Evolutionary conservation across 2,113 vertebrate species (phyloP), one percentile per base, ranked within the genome.

Genomic region (Ochotona curzoniae): DNA sequence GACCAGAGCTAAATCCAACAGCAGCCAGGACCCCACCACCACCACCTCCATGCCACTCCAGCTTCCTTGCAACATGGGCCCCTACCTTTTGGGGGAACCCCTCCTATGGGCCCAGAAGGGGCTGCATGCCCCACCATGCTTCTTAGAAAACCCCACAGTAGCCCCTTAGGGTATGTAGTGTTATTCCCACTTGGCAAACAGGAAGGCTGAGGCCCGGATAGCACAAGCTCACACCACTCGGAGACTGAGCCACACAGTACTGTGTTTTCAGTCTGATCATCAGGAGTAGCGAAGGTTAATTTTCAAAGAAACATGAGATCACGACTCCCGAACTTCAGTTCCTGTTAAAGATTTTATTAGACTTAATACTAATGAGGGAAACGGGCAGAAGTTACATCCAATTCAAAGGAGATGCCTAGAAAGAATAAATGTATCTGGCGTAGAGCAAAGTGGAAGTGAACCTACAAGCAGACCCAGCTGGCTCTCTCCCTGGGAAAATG

Each of bases 161-260:
- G 60, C 14, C 26, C 73, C 35, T 70, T 64, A 12, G 51, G 63
- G 25, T 32, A 14, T n/a, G 12, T 9, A 3, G 54, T 30, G 1
- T n/a, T 11, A 70, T 9, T 30, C 73, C n/a, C 76, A 38, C 54
- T 81, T 93, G 17, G 61, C 21, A 88, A 75, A 44, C 69, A 21
- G 66, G 64, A 83, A 86, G 49, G 44, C 57, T 32, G 84, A 76
- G 25, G 26, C 23, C 26, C 38, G 4, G 1, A 57, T 9, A n/a
- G 49, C n/a, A 63, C 35, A 11, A 49, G 44, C 0, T 51, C 63
- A 32, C 47, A 21, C 28, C 23, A 2, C 9, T 7, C 21, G 23
- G 54, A 73, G 28, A 21, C 15, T 1, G 23, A 35, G n/a, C 12
- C 0, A 0, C 0, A 0, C 10, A 7, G 66, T 20, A 30, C 79